A percentile compares a stretch with the other conserved stretches of the same genome.
phyloP scores from a whole-genome alignment of 2,113 vertebrate species.

The Macaca fascicularis region DNA sequence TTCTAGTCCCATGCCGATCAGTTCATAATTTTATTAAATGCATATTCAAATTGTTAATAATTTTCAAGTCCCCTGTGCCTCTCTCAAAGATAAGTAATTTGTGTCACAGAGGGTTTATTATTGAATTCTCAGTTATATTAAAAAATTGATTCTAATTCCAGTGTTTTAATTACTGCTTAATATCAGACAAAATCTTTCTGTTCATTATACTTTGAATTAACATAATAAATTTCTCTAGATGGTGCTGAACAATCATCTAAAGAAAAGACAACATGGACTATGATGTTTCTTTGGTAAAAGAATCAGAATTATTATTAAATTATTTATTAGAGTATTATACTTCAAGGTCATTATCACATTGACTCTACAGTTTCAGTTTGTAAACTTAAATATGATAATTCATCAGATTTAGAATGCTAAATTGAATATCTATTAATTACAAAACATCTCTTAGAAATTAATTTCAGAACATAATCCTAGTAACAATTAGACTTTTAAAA shows the following conservation, averaged over 20 bases:
- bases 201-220: conserved; percentile 38
- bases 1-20: background rate
- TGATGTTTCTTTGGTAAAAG: background rate
- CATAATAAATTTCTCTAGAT: background rate
- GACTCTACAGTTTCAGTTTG: background rate
- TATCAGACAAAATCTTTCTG: conserved; percentile 28
- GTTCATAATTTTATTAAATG: conserved; percentile 55
- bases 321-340: background rate
- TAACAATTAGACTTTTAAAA: background rate
- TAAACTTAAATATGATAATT: background rate
- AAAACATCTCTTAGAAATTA: background rate
- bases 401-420: background rate
- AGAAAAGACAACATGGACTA: background rate
- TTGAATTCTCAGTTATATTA: conserved; percentile 55
- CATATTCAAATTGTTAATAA: conserved; percentile 55
- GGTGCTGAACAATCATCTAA: background rate
- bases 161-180: conserved; percentile 65
- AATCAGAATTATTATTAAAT: background rate
- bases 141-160: conserved; percentile 7
- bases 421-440: background rate
- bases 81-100: conserved; percentile 43
- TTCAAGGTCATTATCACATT: background rate
- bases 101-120: conserved; percentile 36
- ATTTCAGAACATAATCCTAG: background rate
- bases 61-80: conserved; percentile 19